phyloP scores from a whole-genome alignment of 2,113 vertebrate species.

The Malurus melanocephalus region DNA sequence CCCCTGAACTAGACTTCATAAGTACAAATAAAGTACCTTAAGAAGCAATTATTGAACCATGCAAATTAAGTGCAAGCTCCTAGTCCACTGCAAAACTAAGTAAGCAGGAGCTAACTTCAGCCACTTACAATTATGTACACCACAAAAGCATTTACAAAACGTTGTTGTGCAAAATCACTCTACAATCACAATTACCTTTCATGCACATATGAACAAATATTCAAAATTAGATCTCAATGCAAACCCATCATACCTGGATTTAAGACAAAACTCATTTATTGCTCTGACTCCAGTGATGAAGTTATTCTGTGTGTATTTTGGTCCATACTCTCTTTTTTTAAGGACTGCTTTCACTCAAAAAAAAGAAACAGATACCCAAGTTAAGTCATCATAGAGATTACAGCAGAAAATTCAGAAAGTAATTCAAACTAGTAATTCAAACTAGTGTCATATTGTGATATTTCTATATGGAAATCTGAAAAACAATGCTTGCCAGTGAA shows the following conservation, averaged over 20 bases:
- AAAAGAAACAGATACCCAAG: constrained; percentile 16
- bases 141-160: neutral
- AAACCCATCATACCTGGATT: constrained; percentile 83
- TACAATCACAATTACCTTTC: neutral
- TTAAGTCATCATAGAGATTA: neutral
- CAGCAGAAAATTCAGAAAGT: neutral
- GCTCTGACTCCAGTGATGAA: constrained; percentile 98
- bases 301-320: constrained; percentile 96
- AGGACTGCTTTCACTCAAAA: constrained; percentile 91
- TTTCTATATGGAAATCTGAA: neutral
- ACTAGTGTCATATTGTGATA: neutral
- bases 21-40: neutral
- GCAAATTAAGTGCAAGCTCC: neutral
- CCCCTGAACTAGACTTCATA: fast-evolving
- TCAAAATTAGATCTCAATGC: neutral
- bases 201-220: neutral
- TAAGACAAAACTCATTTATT: constrained; percentile 98
- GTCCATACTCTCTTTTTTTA: constrained; percentile 95
- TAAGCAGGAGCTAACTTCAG: neutral
- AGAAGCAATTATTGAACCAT: neutral
- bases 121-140: fast-evolving
- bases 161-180: neutral
- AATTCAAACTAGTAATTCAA: neutral
- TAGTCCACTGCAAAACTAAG: neutral
- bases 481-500: neutral